Percentiles rank a stretch among this genome's conserved stretches.
phyloP scores from a whole-genome alignment of 2,113 vertebrate species.

The Mionectes macconnelli region DNA sequence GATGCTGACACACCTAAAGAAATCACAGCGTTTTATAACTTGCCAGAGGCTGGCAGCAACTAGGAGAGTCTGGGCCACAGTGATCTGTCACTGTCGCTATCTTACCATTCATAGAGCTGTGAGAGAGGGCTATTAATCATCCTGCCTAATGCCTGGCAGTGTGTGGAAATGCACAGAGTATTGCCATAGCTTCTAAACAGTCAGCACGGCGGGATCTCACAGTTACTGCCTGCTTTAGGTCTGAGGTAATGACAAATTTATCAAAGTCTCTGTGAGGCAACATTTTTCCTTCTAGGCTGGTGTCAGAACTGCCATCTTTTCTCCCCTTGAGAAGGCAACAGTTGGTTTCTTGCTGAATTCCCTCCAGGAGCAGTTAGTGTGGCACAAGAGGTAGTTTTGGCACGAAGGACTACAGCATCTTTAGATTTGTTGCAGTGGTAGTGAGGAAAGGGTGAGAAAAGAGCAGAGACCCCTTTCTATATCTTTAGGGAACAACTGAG shows the following conservation, averaged over 20 bases:
- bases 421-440: not conserved
- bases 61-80: not conserved
- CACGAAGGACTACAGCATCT: not conserved
- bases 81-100: not conserved
- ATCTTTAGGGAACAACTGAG: not conserved
- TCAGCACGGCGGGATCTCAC: not conserved
- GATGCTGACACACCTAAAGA: not conserved
- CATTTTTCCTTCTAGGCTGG: not conserved
- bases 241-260: not conserved
- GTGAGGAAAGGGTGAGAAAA: not conserved
- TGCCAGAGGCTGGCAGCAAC: rapidly evolving
- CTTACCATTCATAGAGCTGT: not conserved
- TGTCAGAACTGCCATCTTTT: not conserved
- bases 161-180: not conserved
- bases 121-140: not conserved
- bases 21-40: not conserved
- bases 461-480: not conserved
- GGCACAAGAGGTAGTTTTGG: not conserved
- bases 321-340: not conserved
- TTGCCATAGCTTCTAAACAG: not conserved
- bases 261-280: not conserved
- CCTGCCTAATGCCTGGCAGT: not conserved
- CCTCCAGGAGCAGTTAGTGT: not conserved
- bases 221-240: not conserved
- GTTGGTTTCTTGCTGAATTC: not conserved